These are phyloP conservation scores for Pluvianellus socialis DNA, from an alignment of 2,113 vertebrate species.

Conservation along the genomic window DNA sequence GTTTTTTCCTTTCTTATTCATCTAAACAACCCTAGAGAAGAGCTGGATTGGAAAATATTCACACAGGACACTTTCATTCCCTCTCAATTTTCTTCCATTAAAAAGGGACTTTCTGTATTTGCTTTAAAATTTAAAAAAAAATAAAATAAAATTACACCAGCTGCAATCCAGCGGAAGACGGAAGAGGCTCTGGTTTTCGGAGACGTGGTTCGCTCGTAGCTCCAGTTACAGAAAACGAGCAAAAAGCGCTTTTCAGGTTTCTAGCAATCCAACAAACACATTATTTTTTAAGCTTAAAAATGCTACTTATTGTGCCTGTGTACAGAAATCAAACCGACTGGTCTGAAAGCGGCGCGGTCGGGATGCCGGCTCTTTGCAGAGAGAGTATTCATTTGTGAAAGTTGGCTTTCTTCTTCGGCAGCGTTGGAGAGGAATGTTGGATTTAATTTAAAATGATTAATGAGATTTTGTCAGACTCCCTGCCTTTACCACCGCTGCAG, in stretches of 20 bases:
- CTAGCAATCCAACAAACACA: neutral
- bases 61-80: neutral
- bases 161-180: neutral
- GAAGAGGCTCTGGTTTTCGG: neutral
- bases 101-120: neutral
- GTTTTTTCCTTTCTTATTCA: neutral
- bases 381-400: constrained; percentile 76
- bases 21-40: neutral
- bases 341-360: constrained; percentile 56
- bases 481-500: constrained; percentile 82
- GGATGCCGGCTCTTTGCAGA: constrained; percentile 59
- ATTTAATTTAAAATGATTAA: constrained; percentile 93
- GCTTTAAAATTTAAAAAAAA: neutral
- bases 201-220: neutral
- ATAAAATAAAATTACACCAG: neutral
- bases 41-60: neutral
- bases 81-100: neutral
- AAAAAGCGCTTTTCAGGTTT: neutral
- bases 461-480: constrained; percentile 84
- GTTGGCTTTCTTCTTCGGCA: constrained; percentile 73
- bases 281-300: constrained; percentile 53
- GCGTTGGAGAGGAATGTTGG: constrained; percentile 76
- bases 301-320: constrained; percentile 3
- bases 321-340: neutral
- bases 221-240: neutral